Evolutionary conservation across 92 coral and sea anemone species (phyloP).

Genomic region (Hydrozoanthus gracilis): DNA sequence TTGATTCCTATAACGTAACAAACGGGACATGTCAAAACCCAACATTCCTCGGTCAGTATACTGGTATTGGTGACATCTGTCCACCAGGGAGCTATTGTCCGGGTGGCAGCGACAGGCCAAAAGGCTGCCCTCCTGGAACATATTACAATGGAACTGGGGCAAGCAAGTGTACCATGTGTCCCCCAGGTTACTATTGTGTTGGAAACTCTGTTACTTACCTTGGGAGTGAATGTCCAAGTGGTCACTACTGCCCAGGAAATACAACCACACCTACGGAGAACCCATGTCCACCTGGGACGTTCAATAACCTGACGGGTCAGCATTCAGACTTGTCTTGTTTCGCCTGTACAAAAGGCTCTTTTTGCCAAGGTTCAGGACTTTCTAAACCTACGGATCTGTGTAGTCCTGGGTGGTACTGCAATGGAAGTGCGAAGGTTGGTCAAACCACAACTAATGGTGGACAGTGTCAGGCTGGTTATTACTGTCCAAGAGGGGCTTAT

Average conservation of each 20-base stretch:
- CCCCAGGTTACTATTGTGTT: conserved; percentile 86
- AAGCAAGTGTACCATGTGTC: conserved; percentile 76
- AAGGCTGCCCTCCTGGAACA: conserved; percentile 76
- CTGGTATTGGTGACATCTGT: conserved; percentile 96
- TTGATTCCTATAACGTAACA: conserved; percentile 83
- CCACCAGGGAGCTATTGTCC: conserved; percentile 91
- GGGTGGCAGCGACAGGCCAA: conserved; percentile 70
- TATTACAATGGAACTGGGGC: conserved; percentile 86
- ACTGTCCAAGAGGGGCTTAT: conserved; percentile 86
- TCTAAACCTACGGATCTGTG: conserved; percentile 92
- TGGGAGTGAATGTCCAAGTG: conserved; percentile 80
- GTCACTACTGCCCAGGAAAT: conserved; percentile 86
- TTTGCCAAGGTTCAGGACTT: conserved; percentile 91
- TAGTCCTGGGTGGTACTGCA: conserved; percentile 97
- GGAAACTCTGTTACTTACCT: conserved; percentile 64
- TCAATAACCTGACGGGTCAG: conserved; percentile 81
- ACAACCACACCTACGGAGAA: conserved; percentile 69
- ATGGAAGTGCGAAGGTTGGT: conserved; percentile 85
- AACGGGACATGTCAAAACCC: conserved; percentile 88
- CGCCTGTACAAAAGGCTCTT: conserved; percentile 84
- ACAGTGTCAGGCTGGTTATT: conserved; percentile 85
- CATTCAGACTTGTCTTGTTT: conserved; percentile 71
- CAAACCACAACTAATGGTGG: conserved; percentile 93
- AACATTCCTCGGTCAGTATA: conserved; percentile 91
- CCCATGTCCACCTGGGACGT: conserved; percentile 91